phyloP scores from a whole-genome alignment of 2,888 invertebrate species.

The Stenurella melanura region DNA sequence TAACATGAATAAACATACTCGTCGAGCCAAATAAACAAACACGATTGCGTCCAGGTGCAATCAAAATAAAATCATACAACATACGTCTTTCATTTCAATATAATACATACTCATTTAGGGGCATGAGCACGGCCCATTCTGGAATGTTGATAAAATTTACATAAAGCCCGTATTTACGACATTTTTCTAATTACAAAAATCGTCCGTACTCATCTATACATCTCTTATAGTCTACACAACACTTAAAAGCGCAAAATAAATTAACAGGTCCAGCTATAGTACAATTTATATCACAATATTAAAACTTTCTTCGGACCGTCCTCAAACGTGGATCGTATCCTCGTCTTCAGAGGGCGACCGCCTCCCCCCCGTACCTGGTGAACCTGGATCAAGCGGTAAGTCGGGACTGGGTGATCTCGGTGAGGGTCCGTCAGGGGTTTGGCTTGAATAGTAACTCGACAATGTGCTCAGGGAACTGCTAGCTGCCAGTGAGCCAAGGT shows the following conservation, averaged over 20 bases:
- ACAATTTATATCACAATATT: conserved; percentile 70
- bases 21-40: conserved; percentile 62
- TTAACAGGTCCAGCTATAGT: conserved; percentile 68
- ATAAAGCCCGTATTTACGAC: conserved; percentile 52
- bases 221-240: conserved; percentile 63
- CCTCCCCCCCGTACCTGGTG: conserved; percentile 74
- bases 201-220: conserved; percentile 56
- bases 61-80: conserved; percentile 59
- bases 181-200: conserved; percentile 59
- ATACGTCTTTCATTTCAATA: conserved; percentile 51
- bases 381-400: conserved; percentile 79
- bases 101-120: conserved; percentile 50
- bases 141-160: conserved; percentile 53
- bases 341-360: conserved; percentile 77
- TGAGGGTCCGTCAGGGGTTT: conserved; percentile 75
- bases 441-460: conserved; percentile 77
- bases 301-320: conserved; percentile 49
- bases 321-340: conserved; percentile 79
- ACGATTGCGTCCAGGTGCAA: conserved; percentile 59
- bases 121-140: conserved; percentile 23
- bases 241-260: conserved; percentile 71
- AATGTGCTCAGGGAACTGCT: conserved; percentile 79
- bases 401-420: conserved; percentile 73
- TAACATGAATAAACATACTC: conserved; percentile 69
- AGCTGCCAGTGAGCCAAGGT: conserved; percentile 80